Evolutionary conservation across 2,113 vertebrate genomes (phyloP).

Genomic region (Lanius collurio): DNA sequence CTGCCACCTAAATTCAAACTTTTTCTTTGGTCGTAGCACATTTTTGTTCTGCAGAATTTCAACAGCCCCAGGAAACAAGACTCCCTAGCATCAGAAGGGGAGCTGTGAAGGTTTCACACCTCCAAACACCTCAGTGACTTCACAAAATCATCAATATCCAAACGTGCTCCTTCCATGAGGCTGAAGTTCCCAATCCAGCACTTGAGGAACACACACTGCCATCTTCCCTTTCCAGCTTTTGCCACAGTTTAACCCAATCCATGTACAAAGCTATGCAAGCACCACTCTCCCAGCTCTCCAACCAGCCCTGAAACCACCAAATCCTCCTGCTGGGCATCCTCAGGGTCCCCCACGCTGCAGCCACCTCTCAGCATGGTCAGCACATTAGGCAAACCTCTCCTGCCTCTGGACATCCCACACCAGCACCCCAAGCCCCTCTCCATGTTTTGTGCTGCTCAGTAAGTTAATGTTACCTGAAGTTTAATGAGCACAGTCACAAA

Average conservation of each 20-base stretch:
- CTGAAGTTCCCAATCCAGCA: not conserved
- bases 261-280: rapidly evolving
- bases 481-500: not conserved
- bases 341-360: not conserved
- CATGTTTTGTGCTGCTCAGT: rapidly evolving
- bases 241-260: not conserved
- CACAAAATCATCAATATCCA: not conserved
- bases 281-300: not conserved
- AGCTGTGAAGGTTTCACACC: not conserved
- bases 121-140: not conserved
- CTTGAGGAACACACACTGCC: not conserved
- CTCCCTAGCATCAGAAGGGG: rapidly evolving
- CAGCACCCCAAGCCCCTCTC: not conserved
- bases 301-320: rapidly evolving
- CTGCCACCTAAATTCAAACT: rapidly evolving
- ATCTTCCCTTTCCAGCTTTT: not conserved
- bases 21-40: not conserved
- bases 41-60: not conserved
- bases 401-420: not conserved
- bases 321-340: rapidly evolving
- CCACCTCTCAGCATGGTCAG: not conserved
- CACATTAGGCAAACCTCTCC: not conserved
- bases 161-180: rapidly evolving
- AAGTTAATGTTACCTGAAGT: not conserved
- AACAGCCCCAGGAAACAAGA: not conserved